Conservation (phyloP, 2,113 vertebrate genomes). For the Muntiacus muntjak region DNA sequence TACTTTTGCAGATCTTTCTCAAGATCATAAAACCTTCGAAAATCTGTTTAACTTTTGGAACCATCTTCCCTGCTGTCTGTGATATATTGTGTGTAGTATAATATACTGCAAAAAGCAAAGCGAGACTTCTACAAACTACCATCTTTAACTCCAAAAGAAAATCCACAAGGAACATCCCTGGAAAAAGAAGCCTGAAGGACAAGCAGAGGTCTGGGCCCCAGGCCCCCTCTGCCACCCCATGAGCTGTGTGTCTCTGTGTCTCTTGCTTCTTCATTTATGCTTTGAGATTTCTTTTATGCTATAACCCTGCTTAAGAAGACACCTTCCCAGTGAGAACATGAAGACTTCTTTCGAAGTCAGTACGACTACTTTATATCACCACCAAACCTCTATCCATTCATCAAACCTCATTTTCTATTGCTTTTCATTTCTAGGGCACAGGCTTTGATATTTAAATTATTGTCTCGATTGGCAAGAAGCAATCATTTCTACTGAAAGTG, state of each 20-base stretch:
- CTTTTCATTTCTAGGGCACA: conserved; percentile 76
- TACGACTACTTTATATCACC: neutral
- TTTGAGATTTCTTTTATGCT: neutral
- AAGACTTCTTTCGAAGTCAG: neutral
- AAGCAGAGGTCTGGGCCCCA: too few species aligned
- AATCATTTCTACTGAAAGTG: conserved; percentile 60
- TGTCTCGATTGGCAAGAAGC: conserved; percentile 68
- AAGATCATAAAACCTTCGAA: conserved; percentile 55
- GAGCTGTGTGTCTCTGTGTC: neutral
- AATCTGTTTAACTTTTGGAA: conserved; percentile 65
- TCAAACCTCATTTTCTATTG: conserved; percentile 66
- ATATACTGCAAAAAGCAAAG: neutral
- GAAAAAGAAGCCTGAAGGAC: neutral
- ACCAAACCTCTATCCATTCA: conserved; percentile 58
- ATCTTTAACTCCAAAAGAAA: neutral
- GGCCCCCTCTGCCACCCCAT: too few species aligned
- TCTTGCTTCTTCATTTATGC: neutral
- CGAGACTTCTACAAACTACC: neutral
- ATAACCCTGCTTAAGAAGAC: neutral
- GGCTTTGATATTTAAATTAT: conserved; percentile 77
- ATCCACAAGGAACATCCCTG: neutral
- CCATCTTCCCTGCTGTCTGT: conserved; percentile 42
- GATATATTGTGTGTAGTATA: neutral
- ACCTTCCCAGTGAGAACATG: neutral
- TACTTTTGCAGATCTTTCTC: conserved; percentile 42